Base-by-base conservation (phyloP, 2,888 invertebrate genomes). In the Caenorhabditis parvicauda region DNA sequence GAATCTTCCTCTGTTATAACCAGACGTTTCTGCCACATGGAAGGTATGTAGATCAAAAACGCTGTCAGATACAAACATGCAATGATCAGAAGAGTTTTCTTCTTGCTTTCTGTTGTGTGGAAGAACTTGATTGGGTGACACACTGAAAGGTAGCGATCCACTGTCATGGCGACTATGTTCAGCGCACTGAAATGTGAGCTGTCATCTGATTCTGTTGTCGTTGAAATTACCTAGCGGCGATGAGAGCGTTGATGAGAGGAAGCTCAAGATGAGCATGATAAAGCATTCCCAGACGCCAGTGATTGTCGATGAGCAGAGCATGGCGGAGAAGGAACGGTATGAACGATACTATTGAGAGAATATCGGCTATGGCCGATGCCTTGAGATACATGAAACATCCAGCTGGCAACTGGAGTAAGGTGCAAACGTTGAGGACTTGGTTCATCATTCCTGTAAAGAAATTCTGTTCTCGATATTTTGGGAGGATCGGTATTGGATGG, bases 331-430 rank as follows among this genome's bases (percentile, higher is more conserved):
- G 55, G 53, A 77, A 77, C 6, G 77, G 77, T 55, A 89, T 86
- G 64, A 88, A 88, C 74, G 88, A 88, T 35, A 87, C 79, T 70
- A 89, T 88, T 17, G 88, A 88, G 77, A 89, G 82, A 41, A 89
- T 85, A 38, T 89, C 89, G 3, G 89, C 89, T 2, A 88, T 87
- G 19, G 89, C 89, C 76, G 89, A 88, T 51, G 88, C 89, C 87
- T 72, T 74, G 14, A 77, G 59, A 51, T 76, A 77, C 17, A 73
- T 59, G 52, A 76, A 77, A 45, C 73, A 72, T 14, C 65, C 65
- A 7, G 73, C 56, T 25, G 68, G 66, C 24, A 77, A 56, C 47
- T 82, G 54, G 54, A 78, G 39, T 69, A 82, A 58, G 48, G 77
- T 68, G 70, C 81, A 74, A 64, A 82, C 62, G 71, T 77, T 69